Evolutionary conservation across 1,140 invertebrate species (phyloP).

Genomic region (Drosophila guanche): DNA sequence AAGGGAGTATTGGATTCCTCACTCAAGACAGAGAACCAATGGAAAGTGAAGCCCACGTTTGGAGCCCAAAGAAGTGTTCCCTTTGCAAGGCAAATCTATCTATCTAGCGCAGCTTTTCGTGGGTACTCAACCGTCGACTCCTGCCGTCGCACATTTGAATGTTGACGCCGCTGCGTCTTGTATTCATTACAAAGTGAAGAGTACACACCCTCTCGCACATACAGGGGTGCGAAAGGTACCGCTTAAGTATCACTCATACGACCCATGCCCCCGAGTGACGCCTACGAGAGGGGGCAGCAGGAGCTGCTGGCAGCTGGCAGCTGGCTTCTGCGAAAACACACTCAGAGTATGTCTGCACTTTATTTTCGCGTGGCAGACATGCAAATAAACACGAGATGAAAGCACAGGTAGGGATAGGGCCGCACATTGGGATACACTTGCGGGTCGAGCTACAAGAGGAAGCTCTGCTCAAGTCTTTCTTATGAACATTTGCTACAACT

Average conservation of each 20-base stretch:
- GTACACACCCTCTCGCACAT: conserved; percentile 29
- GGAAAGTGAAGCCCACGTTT: too few species aligned
- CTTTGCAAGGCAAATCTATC: too few species aligned
- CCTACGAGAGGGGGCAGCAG: conserved; percentile 16
- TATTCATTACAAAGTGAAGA: conserved; percentile 59
- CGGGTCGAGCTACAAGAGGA: background rate
- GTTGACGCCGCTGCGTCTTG: conserved; percentile 62
- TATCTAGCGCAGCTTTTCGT: too few species aligned
- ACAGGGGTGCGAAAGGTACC: conserved; percentile 7
- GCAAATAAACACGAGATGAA: conserved; percentile 70
- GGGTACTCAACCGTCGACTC: conserved; percentile 14
- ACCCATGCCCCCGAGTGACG: conserved; percentile 58
- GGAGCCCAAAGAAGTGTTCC: too few species aligned
- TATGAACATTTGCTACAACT: too few species aligned
- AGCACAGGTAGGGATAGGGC: conserved; percentile 26
- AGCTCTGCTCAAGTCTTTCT: too few species aligned
- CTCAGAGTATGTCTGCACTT: conserved; percentile 60
- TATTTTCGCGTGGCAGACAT: conserved; percentile 61
- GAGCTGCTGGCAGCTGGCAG: background rate
- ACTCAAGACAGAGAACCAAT: background rate
- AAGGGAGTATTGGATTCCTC: conserved; percentile 3
- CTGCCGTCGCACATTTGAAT: conserved; percentile 31
- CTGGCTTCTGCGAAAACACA: conserved; percentile 17
- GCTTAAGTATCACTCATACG: conserved; percentile 78
- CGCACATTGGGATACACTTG: background rate